Evolutionary conservation across 2,113 vertebrate genomes (phyloP).

Genomic region (Ciconia stormi): DNA sequence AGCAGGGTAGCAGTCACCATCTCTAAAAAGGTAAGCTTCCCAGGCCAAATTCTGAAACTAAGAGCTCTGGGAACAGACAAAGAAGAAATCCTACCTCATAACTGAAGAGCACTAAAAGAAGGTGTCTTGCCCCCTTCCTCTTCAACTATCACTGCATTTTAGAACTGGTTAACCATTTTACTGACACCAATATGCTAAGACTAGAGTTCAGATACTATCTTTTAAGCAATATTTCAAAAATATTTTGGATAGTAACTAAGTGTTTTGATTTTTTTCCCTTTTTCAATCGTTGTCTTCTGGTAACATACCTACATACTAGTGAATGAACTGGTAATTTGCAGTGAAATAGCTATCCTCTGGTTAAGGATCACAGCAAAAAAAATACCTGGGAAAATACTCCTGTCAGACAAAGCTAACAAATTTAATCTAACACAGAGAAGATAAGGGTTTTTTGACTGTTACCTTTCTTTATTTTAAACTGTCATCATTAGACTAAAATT

Average conservation of each 20-base stretch:
- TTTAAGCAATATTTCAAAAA: not conserved
- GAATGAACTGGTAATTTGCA: not conserved
- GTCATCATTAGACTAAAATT: not conserved
- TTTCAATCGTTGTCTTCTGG: not conserved
- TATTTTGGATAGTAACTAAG: not conserved
- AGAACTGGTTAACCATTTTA: not conserved
- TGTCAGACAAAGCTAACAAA: not conserved
- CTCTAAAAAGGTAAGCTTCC: not conserved
- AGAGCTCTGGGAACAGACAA: not conserved
- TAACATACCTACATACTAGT: not conserved
- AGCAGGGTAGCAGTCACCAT: not conserved
- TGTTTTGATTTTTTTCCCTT: not conserved
- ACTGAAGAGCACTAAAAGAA: not conserved
- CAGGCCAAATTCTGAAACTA: not conserved
- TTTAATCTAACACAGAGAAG: not conserved
- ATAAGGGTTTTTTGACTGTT: fast-evolving
- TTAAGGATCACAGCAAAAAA: not conserved
- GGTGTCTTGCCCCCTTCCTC: not conserved
- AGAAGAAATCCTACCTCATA: not conserved
- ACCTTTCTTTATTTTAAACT: not conserved
- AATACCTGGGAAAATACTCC: not conserved
- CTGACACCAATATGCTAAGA: not conserved
- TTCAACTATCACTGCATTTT: not conserved
- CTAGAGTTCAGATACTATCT: not conserved
- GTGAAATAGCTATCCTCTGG: not conserved